Base-by-base conservation (phyloP, 2,797 vertebrate species). In the Pachyuromys duprasi region DNA sequence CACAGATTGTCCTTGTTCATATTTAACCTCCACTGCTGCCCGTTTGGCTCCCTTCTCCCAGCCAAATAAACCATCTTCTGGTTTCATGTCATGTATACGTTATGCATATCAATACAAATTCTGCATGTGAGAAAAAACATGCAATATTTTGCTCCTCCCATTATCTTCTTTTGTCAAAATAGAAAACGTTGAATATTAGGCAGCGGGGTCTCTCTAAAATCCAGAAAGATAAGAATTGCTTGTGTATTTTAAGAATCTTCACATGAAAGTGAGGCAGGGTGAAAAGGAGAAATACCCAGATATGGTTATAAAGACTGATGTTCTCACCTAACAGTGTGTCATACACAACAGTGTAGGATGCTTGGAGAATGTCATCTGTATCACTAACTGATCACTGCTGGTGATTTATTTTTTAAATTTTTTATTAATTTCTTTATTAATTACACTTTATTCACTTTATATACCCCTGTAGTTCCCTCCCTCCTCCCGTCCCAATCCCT, bases 101-200 rank as follows among this genome's bases (percentile, higher is more conserved):
- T 65, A 31, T 49, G 45, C 36, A n/a, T 26, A 86, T 36, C 20
- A n/a, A 70, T 69, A 18, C 15, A 88, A 39, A 39, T 39, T 62
- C 39, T 74, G 11, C 53, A 42, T 45, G 33, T 60, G 17, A 60
- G 26, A 42, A 60, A 86, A 88, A 60, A 22, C 15, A 14, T 42
- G 69, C 15, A 74, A 2, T 60, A 74, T 20, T 60, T 28, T 14
- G 3, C 3, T 63, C 63, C n/a, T 36, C 8, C 53, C n/a, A 31
- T 39, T 60, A 74, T 53, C 26, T 74, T 67, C 36, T 49, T 62
- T 63, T 24, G 33, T 79, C 20, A 92, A 78, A 70, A 83, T 76
- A 93, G 93, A 31, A 70, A 86, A 91, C 83, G 33, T 78, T 28
- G n/a, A 89, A 78, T 69, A 24, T 65, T 84, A 91, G 70, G 20